A percentile compares a stretch with the other conserved stretches of the same genome.
phyloP scores from a whole-genome alignment of 2,888 invertebrate species.

The Aquatica leii region DNA sequence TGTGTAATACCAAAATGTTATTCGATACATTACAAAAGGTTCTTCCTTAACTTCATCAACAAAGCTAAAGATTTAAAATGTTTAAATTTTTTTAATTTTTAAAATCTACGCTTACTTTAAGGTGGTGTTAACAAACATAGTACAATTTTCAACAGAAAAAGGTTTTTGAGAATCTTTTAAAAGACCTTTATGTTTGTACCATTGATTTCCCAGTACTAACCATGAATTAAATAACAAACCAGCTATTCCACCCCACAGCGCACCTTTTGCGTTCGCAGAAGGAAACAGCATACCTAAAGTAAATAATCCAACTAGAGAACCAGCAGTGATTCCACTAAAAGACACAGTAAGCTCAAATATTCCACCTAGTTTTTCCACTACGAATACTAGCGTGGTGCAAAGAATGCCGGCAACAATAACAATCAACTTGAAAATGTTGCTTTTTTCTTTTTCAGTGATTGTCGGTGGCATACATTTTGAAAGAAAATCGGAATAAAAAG shows the following conservation, averaged over 20 bases:
- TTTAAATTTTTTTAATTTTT: not conserved
- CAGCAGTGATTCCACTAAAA: slow-evolving; percentile 70
- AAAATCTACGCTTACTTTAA: not conserved
- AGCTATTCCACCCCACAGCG: not conserved
- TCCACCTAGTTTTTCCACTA: slow-evolving; percentile 71
- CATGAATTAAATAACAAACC: not conserved
- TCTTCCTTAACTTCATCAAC: not conserved
- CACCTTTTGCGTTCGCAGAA: slow-evolving; percentile 65
- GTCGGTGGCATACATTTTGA: slow-evolving; percentile 64
- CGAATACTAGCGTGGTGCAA: slow-evolving; percentile 76
- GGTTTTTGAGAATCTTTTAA: too few relatives aligned
- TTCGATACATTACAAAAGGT: not conserved
- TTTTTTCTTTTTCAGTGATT: slow-evolving; percentile 64
- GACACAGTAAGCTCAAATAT: slow-evolving; percentile 71
- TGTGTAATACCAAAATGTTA: too few relatives aligned
- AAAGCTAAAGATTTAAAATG: not conserved
- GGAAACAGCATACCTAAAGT: slow-evolving; percentile 72
- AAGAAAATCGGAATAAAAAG: slow-evolving; percentile 72
- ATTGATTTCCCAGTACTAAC: not conserved
- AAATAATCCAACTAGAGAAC: slow-evolving; percentile 71
- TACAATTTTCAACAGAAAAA: not conserved
- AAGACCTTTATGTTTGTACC: not conserved
- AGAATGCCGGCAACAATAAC: slow-evolving; percentile 66
- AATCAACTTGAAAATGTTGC: slow-evolving; percentile 67
- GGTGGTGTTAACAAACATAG: too few relatives aligned